Evolutionary conservation across 2,113 vertebrate genomes (phyloP), one percentile per base, ranked within the genome.

Genomic region (Ceuthmochares aereus): DNA sequence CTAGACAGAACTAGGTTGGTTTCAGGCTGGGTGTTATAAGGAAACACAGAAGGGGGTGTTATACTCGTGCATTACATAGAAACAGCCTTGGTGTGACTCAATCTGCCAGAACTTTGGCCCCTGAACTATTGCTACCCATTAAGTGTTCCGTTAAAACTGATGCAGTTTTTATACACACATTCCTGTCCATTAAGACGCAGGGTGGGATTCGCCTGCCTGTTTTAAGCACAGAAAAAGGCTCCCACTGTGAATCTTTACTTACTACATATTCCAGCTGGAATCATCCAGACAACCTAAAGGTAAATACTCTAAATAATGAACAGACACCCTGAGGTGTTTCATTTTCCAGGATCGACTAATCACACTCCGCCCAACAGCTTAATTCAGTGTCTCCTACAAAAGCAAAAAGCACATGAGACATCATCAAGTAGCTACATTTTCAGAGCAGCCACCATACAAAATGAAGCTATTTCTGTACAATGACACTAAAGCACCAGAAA

Each of bases 381-480:
- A 82, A 92, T 75, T 95, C 52, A 60, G 34, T 52, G 30, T 59
- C 62, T 91, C 49, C 63, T 84, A 78, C 2, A 17, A 60, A 80
- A 77, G 63, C 62, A 82, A 91, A 78, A 95, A 86, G 72, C 8
- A 64, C 66, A 23, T 42, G 67, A 96, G 80, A 92, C 47, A 56
- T 74, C 87, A 85, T 87, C 40, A 85, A 62, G 92, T 70, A 89
- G 87, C 89, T 95, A 84, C 66, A 72, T 97, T 91, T 94, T 93
- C 87, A 95, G 73, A 91, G 89, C 47, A 87, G 78, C 34, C 34
- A 64, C 58, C 2, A 1, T 55, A 42, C 81, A 83, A 82, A 95
- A 91, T 59, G 7, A 87, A 85, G 68, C 43, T 81, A 63, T 58
- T 93, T 89, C 64, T 84, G 56, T 59, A 37, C 25, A 60, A 14